Conservation (phyloP, 2,797 vertebrate species). For the Poecile montanus region DNA sequence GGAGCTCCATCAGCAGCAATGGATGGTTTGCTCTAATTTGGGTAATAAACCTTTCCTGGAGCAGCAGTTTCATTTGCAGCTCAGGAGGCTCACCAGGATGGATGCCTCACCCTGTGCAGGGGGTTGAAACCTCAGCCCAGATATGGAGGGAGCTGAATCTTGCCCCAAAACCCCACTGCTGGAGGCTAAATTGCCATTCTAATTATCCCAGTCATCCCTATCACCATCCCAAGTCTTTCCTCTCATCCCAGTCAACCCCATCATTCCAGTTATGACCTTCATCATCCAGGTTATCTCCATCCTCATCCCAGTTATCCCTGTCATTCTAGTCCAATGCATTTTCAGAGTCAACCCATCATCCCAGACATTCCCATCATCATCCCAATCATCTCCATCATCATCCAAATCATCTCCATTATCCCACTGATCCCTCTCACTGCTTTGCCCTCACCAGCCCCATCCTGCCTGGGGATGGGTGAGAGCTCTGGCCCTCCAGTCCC, state of each 20-base stretch:
- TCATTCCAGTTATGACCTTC: neutral
- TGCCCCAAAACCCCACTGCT: neutral
- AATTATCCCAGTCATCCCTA: neutral
- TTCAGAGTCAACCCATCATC: neutral
- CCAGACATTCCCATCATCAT: neutral
- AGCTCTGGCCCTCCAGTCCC: neutral
- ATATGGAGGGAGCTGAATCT: neutral
- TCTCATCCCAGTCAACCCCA: neutral
- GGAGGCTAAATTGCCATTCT: neutral
- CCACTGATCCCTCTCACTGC: neutral
- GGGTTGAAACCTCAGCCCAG: neutral
- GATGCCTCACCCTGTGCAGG: fast-evolving
- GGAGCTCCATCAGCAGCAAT: conserved; percentile 17
- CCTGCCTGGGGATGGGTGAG: neutral
- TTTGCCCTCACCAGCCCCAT: neutral
- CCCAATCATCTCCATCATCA: neutral
- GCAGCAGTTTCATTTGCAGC: neutral
- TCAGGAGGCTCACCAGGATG: neutral
- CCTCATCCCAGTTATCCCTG: neutral
- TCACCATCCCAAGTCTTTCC: neutral
- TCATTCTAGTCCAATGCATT: neutral
- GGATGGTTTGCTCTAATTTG: neutral
- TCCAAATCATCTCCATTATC: neutral
- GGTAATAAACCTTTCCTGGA: neutral
- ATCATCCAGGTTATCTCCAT: no score